Evolutionary conservation across 2,797 vertebrate species (phyloP).

Genomic region (Chanos chanos): DNA sequence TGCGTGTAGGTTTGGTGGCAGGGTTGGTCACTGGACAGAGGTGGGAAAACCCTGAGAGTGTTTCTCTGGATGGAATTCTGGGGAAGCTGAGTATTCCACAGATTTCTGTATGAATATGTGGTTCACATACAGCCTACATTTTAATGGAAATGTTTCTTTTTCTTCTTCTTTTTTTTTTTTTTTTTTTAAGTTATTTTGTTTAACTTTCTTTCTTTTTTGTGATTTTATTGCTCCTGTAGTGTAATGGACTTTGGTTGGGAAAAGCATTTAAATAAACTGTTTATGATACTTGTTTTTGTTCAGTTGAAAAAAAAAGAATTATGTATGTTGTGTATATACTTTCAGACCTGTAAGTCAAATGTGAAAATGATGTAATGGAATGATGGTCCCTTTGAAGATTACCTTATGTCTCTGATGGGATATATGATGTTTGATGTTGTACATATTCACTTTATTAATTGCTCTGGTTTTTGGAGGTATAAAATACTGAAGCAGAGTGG

Average conservation of each 20-base stretch:
- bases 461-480: too few species aligned
- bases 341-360: too few species aligned
- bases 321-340: too few species aligned
- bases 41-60: slow-evolving; percentile 34
- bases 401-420: too few species aligned
- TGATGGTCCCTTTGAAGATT: too few species aligned
- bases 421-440: too few species aligned
- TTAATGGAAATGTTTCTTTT: slow-evolving; percentile 82
- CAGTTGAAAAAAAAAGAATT: too few species aligned
- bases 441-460: too few species aligned
- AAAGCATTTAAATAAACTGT: slow-evolving; percentile 82
- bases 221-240: slow-evolving; percentile 86
- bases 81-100: slow-evolving; percentile 72
- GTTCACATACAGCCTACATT: slow-evolving; percentile 86
- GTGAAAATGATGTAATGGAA: too few species aligned
- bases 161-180: slow-evolving; percentile 69
- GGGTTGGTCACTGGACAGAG: too few species aligned
- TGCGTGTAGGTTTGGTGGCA: too few species aligned
- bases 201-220: slow-evolving; percentile 74
- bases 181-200: slow-evolving; percentile 85
- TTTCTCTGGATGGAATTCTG: slow-evolving; percentile 53
- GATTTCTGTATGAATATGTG: slow-evolving; percentile 78
- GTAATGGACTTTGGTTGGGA: slow-evolving; percentile 86
- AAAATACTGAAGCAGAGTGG: too few species aligned
- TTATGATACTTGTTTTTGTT: slow-evolving; percentile 62